Evolutionary conservation across 2,113 vertebrate genomes (phyloP).

Genomic region (Eubucco bourcierii): DNA sequence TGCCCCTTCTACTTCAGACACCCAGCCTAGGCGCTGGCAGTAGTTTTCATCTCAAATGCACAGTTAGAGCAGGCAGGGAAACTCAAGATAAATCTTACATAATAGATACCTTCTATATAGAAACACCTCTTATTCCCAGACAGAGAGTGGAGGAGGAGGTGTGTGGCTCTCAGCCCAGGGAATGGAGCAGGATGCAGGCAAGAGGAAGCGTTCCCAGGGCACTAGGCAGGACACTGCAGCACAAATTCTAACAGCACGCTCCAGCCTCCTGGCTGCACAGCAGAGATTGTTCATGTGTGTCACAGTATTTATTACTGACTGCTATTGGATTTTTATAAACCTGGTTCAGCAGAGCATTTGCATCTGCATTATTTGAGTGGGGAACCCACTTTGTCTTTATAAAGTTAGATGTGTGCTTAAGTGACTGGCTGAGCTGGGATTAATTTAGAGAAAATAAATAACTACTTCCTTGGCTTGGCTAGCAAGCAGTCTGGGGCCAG

Average conservation of each 20-base stretch:
- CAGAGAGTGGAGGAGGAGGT: neutral
- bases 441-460: conserved; percentile 39
- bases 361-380: conserved; percentile 4
- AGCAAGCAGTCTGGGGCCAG: neutral
- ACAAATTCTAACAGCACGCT: neutral
- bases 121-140: neutral
- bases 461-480: neutral
- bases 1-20: neutral
- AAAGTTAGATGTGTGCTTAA: neutral
- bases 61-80: neutral
- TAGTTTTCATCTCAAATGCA: neutral
- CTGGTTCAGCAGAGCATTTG: conserved; percentile 20
- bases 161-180: neutral
- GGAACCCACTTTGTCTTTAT: neutral
- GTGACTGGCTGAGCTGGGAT: conserved; percentile 32
- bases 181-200: accelerated
- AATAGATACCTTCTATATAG: neutral
- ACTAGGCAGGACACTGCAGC: accelerated
- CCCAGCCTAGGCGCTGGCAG: neutral
- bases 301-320: neutral
- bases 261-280: neutral
- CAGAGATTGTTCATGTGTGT: neutral
- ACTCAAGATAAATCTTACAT: neutral
- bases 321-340: neutral
- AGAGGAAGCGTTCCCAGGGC: neutral